Conservation (phyloP, 2,113 vertebrate genomes). For the Limanda limanda region DNA sequence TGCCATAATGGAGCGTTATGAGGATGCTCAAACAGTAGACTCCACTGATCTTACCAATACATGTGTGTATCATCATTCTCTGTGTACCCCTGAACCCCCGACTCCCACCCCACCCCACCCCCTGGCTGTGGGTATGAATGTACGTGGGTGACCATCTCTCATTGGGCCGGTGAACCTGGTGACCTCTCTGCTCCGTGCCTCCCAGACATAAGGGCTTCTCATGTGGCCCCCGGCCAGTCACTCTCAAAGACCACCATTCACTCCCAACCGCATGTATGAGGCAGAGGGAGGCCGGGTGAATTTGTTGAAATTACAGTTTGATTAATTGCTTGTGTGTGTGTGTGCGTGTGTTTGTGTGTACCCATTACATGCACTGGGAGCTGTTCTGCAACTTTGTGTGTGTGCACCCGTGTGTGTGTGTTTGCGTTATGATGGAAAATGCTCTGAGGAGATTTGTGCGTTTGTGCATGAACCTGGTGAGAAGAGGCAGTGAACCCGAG, state of each 20-base stretch:
- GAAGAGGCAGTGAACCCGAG: slow-evolving; percentile 56
- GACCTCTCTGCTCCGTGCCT: slow-evolving; percentile 71
- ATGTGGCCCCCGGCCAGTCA: slow-evolving; percentile 72
- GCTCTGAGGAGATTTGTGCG: slow-evolving; percentile 30
- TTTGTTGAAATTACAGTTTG: slow-evolving; percentile 70
- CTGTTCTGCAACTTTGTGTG: slow-evolving; percentile 8
- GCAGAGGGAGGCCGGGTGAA: slow-evolving; percentile 43
- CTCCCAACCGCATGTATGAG: slow-evolving; percentile 32
- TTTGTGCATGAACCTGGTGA: slow-evolving; percentile 33
- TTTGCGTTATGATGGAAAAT: slow-evolving; percentile 21
- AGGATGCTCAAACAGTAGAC: too few species aligned
- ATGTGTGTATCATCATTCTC: slow-evolving; percentile 57
- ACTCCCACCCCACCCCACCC: too few species aligned
- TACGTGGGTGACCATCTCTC: slow-evolving; percentile 44
- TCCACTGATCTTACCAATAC: background rate
- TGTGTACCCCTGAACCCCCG: background rate
- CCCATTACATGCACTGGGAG: slow-evolving; percentile 18
- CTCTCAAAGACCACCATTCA: slow-evolving; percentile 80
- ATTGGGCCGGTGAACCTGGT: slow-evolving; percentile 68
- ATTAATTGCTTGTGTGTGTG: slow-evolving; percentile 55
- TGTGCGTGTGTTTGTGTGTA: slow-evolving; percentile 7
- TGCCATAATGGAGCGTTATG: too few species aligned
- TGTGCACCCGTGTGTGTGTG: background rate
- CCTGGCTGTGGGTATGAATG: slow-evolving; percentile 20
- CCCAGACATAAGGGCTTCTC: slow-evolving; percentile 74